Evolutionary conservation across 2,888 invertebrate genomes (phyloP), one percentile per base, ranked within the genome.

Genomic region (Xestia sexstrigata): DNA sequence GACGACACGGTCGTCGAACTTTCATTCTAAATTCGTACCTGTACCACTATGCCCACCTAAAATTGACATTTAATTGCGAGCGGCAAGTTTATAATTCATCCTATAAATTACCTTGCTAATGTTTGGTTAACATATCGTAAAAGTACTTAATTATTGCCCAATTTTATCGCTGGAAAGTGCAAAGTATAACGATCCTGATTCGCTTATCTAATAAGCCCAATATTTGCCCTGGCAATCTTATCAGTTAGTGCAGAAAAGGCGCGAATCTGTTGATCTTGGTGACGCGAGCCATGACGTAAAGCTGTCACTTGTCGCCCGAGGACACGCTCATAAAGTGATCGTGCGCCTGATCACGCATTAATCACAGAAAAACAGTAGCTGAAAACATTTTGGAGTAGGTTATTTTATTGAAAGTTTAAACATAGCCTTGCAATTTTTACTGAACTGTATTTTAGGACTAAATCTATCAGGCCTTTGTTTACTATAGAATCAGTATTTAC

Each of bases 101-200:
- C 67, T 55, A 58, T 78, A 85, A 84, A 87, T 79, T 83, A 89
- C 81, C 83, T 87, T 78, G 79, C 79, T 81, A 88, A 89, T 89
- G 89, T 91, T 91, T 91, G 89, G 89, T 87, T 84, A 89, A 85
- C 83, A 85, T 90, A 91, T 92, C 90, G 88, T 88, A 89, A 90
- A 90, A 89, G 90, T 89, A 92, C 89, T 91, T 91, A 91, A 92
- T 93, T 91, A 92, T 92, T 91, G 89, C 88, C 91, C 75, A 93
- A 93, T 92, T 91, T 92, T 94, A 94, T 94, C 94, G 86, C 92
- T 88, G 86, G 90, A 94, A 94, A 95, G 94, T 93, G 95, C 92
- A 95, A 95, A 95, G 95, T 95, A 93, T 95, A 95, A 95, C 94
- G 95, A 95, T 95, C 95, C 89, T 94, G 91, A 91, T 92, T 90